Conservation (phyloP, 2,888 invertebrate species). For the Aphidius colemani region DNA sequence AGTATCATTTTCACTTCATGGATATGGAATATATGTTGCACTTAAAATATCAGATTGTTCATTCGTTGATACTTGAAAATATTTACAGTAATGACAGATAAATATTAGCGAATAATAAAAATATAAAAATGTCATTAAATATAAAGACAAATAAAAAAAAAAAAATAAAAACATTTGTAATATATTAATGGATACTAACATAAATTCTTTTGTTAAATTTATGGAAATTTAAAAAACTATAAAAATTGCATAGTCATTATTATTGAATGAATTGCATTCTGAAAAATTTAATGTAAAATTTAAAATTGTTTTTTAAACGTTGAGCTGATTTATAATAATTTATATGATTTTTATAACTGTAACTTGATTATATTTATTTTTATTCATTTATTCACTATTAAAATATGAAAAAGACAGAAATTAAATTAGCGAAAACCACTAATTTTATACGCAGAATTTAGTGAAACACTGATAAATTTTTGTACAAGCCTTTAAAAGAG, state of each 20-base stretch:
- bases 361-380: slow-evolving; percentile 3
- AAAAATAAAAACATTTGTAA: background rate
- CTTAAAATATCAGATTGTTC: slow-evolving; percentile 27
- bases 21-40: slow-evolving; percentile 19
- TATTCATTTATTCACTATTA: background rate
- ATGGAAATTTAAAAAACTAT: background rate
- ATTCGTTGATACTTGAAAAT: slow-evolving; percentile 1
- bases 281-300: no score
- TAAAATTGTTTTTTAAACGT: slow-evolving; percentile 26
- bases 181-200: background rate
- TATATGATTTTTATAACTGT: slow-evolving; percentile 22
- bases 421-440: slow-evolving; percentile 21
- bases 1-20: slow-evolving; percentile 29
- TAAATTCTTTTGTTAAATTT: no score
- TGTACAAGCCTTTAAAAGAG: no score
- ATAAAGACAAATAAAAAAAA: background rate
- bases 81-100: slow-evolving; percentile 16
- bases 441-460: no score
- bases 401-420: slow-evolving; percentile 24
- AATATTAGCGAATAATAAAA: slow-evolving; percentile 1
- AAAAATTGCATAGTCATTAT: no score
- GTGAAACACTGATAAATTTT: no score
- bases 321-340: slow-evolving; percentile 17
- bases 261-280: no score
- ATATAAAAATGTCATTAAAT: background rate